Base-by-base conservation (phyloP, 2,113 vertebrate genomes). In the Cyanoderma ruficeps region DNA sequence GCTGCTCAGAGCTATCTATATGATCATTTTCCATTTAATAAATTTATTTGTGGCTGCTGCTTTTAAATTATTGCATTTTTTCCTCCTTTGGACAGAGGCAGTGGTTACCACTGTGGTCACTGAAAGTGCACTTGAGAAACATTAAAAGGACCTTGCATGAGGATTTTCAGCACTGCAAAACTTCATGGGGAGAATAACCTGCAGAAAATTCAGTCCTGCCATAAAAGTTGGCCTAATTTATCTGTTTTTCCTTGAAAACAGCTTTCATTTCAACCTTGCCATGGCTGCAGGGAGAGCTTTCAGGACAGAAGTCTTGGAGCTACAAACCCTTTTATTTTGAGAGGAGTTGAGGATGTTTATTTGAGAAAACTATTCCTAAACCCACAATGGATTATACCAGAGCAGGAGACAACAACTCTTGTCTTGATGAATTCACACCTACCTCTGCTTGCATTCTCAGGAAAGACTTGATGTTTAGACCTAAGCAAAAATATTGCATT, bases 81-180 rank as follows among this genome's bases (percentile, higher is more conserved):
- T 75, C 37, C 37, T 64, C 28, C 37, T 78, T 60, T 15, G 13
- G 37, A 70, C 2, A 13, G 39, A 74, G 20, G 47, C 56, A 77
- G 71, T 1, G 4, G 37, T 74, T 57, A 57, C 20, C 30, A 25
- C 18, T 10, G 27, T 4, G 4, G 41, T 41, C 70, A 60, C 37
- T 30, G 57, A 55, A 50, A 0, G 0, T 3, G 19, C 25, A 30
- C 10, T 35, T 4, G 1, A 49, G 57, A 65, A 83, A 64, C 14
- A 19, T 17, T 52, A 27, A 23, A 89, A 74, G 30, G 20, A 75
- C 15, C 5, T 39, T 44, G 44, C 69, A 37, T 6, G 10, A 83
- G 19, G 19, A 75, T 81, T 78, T 84, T 57, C 23, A 75, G 44
- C 18, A n/a, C 27, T 13, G 16, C 22, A 67, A 39, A 81, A 77